Evolutionary conservation across 2,888 invertebrate genomes (phyloP), one percentile per base, ranked within the genome.

Genomic region (Actias luna): DNA sequence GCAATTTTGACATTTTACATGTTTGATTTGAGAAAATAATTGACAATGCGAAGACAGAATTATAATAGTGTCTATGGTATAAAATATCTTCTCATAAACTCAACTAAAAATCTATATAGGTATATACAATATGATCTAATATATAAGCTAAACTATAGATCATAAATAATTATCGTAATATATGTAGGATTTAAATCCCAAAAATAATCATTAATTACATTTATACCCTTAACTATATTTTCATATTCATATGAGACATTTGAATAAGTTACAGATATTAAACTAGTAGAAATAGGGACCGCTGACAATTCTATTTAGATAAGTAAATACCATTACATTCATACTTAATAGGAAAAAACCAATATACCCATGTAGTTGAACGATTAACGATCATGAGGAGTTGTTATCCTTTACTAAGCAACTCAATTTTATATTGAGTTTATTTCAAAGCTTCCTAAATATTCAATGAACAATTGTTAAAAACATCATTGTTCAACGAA

Each of bases 1-100:
- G 33, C 27, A 35, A 59, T 64, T 67, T 60, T 60, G 22, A n/a
- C 62, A 25, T 52, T 57, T 29, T 61, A 29, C 42, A 18, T 1
- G 14, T 46, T 46, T 46, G 18, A 22, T 46, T 46, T 22, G 46
- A 50, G 12, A 22, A 50, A 50, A 50, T 12, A 4, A 25, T 18
- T 55, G 55, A 55, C 55, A 55, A 1, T 7, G 16, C 29, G 7
- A 2, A 25, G 22, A 18, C 42, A 12, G 12, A 0, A 22, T 18
- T 22, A 18, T 46, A 10, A 22, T 22, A 5, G 22, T 50, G 4
- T 50, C 25, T 50, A 25, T 46, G 46, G 10, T 22, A 46, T 50
- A 22, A 50, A 22, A 50, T 50, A 4, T 39, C 2, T 50, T 50
- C 25, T 25, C 12, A 50, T 25, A 50, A 50, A 50, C 10, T 50